Conservation (phyloP, 30 jellyfish, hydroid and myxozoan genomes). For the Hydractinia echinata region DNA sequence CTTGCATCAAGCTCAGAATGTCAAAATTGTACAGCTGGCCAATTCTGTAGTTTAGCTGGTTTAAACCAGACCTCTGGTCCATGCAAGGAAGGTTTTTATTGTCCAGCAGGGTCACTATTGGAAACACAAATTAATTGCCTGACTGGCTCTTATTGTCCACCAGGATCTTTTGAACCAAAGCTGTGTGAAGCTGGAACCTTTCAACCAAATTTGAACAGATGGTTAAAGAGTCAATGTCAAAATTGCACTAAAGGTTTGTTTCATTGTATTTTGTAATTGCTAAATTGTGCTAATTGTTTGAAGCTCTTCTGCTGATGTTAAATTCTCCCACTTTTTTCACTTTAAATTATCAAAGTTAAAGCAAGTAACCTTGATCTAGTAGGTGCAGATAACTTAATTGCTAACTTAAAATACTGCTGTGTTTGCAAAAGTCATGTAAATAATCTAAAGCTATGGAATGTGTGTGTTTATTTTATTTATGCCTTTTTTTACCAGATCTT, state of each 20-base stretch:
- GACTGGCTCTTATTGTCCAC: slow-evolving; percentile 72
- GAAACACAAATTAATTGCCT: slow-evolving; percentile 70
- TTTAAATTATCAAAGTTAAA: no score
- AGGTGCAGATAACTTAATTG: no score
- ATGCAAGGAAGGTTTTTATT: slow-evolving; percentile 77
- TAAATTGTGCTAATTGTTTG: no score
- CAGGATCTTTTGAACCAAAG: slow-evolving; percentile 62
- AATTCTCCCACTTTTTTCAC: no score
- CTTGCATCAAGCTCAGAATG: slow-evolving; percentile 52
- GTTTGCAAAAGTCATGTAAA: no score
- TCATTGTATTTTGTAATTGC: not conserved
- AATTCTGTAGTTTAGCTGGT: slow-evolving; percentile 79
- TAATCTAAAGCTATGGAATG: no score
- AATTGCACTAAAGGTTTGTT: slow-evolving; percentile 84
- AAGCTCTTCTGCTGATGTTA: no score
- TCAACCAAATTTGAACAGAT: slow-evolving; percentile 68
- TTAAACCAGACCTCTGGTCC: slow-evolving; percentile 68
- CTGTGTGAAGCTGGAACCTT: slow-evolving; percentile 88
- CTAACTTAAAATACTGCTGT: no score
- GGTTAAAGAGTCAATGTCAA: slow-evolving; percentile 60
- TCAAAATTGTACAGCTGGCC: slow-evolving; percentile 82
- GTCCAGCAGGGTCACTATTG: slow-evolving; percentile 85
- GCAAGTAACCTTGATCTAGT: no score
- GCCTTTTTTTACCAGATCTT: no score
- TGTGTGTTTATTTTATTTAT: no score